These are phyloP conservation scores for Parauchenoglanis punctatus DNA, from an alignment of 2,797 vertebrate genomes.

Conservation along the genomic window DNA sequence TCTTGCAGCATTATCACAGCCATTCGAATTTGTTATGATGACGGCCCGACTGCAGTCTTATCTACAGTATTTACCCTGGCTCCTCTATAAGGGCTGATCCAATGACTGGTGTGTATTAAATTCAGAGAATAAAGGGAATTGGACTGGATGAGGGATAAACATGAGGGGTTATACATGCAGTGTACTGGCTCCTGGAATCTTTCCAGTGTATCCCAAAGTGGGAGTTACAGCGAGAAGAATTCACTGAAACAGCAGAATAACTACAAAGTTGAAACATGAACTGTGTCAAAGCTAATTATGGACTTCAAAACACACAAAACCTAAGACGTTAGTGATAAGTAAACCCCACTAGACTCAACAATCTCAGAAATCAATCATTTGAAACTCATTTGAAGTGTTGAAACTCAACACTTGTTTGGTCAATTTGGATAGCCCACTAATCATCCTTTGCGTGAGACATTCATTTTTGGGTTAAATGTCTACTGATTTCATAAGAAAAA, in stretches of 20 bases:
- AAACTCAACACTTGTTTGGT: not conserved
- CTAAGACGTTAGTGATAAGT: constrained; percentile 44
- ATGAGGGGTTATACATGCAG: constrained; percentile 5
- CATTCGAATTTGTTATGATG: constrained; percentile 26
- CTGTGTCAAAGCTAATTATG: constrained; percentile 60
- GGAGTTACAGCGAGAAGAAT: constrained; percentile 50
- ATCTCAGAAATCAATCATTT: not conserved
- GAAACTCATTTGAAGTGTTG: not conserved
- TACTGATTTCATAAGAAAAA: not conserved
- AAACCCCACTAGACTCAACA: not conserved
- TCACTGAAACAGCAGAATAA: constrained; percentile 58
- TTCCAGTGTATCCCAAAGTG: constrained; percentile 42
- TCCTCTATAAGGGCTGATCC: constrained; percentile 23
- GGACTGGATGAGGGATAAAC: constrained; percentile 25
- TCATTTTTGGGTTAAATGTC: not conserved
- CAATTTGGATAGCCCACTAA: not conserved
- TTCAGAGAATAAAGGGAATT: constrained; percentile 8
- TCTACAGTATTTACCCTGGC: constrained; percentile 34
- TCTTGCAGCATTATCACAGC: constrained; percentile 22
- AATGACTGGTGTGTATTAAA: constrained; percentile 33
- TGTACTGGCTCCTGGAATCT: constrained; percentile 38
- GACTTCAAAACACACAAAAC: constrained; percentile 48
- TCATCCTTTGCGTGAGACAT: not conserved
- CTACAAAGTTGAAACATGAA: constrained; percentile 48
- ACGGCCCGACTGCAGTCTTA: constrained; percentile 20